Conservation (phyloP, 1,140 invertebrate species). For the Ephestia elutella region DNA sequence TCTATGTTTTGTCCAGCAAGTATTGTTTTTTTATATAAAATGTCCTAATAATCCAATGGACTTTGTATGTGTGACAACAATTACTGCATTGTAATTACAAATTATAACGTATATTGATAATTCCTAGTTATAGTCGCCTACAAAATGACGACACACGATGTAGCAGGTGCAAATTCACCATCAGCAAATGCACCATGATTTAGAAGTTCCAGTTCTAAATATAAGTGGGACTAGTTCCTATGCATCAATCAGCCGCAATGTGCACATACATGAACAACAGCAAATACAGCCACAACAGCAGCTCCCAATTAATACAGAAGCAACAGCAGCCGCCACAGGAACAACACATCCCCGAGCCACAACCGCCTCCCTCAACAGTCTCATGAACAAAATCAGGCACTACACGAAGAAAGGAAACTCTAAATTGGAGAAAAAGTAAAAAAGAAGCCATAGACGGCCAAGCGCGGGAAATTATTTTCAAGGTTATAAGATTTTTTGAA, state of each 20-base stretch:
- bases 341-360: constrained; percentile 16
- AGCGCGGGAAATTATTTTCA: constrained; percentile 62
- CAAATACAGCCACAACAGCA: constrained; percentile 9
- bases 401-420: constrained; percentile 33
- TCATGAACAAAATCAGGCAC: constrained; percentile 30
- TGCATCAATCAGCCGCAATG: constrained; percentile 11
- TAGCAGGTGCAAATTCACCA: constrained; percentile 13
- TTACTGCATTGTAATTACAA: no score
- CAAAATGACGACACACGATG: constrained; percentile 17
- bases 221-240: constrained; percentile 11
- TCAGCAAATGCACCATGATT: constrained; percentile 11
- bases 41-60: background rate
- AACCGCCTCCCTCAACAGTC: constrained; percentile 25
- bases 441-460: constrained; percentile 65
- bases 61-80: background rate
- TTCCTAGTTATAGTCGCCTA: background rate
- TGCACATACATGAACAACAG: constrained; percentile 1
- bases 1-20: background rate
- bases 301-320: background rate
- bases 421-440: constrained; percentile 53
- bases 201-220: constrained; percentile 17
- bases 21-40: background rate
- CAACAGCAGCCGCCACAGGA: background rate
- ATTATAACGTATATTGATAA: background rate
- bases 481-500: constrained; percentile 67